These are phyloP conservation scores for Protodeltote pygarga DNA, from an alignment of 2,888 invertebrate genomes.

Conservation along the genomic window DNA sequence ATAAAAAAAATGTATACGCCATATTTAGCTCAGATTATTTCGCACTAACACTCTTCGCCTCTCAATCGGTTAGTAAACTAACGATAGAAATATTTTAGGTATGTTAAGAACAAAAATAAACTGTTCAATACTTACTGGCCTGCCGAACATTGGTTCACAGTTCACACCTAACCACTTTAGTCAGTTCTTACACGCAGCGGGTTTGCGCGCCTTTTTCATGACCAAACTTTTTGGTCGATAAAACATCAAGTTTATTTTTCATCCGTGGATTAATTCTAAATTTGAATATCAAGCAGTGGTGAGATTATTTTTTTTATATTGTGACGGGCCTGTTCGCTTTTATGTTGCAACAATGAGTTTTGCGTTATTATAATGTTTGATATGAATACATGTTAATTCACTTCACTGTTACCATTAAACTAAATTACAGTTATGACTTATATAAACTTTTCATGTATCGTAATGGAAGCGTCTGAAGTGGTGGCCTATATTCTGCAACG, in stretches of 20 bases:
- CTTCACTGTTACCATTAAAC: conserved; percentile 29
- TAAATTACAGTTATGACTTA: conserved; percentile 43
- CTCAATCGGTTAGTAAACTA: conserved; percentile 43
- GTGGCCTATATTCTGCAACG: conserved; percentile 65
- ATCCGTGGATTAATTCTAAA: conserved; percentile 21
- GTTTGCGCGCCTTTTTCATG: conserved; percentile 65
- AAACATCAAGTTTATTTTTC: conserved; percentile 20
- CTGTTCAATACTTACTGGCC: conserved; percentile 60
- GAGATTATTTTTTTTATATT: conserved; percentile 5
- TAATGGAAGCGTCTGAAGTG: conserved; percentile 60
- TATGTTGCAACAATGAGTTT: not conserved
- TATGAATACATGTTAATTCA: conserved; percentile 25
- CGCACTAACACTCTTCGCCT: conserved; percentile 23
- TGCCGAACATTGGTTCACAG: conserved; percentile 67
- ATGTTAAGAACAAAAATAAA: conserved; percentile 77
- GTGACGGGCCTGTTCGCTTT: not conserved
- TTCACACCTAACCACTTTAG: conserved; percentile 76
- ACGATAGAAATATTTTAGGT: conserved; percentile 61
- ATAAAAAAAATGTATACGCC: conserved; percentile 44
- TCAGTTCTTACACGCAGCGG: conserved; percentile 68
- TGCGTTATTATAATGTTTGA: conserved; percentile 6
- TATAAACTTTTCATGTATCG: conserved; percentile 40
- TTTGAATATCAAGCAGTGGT: conserved; percentile 36
- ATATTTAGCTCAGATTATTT: conserved; percentile 37
- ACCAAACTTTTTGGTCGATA: conserved; percentile 35